Evolutionary conservation across 2,113 vertebrate genomes (phyloP), one percentile per base, ranked within the genome.

Genomic region (Zeus faber): DNA sequence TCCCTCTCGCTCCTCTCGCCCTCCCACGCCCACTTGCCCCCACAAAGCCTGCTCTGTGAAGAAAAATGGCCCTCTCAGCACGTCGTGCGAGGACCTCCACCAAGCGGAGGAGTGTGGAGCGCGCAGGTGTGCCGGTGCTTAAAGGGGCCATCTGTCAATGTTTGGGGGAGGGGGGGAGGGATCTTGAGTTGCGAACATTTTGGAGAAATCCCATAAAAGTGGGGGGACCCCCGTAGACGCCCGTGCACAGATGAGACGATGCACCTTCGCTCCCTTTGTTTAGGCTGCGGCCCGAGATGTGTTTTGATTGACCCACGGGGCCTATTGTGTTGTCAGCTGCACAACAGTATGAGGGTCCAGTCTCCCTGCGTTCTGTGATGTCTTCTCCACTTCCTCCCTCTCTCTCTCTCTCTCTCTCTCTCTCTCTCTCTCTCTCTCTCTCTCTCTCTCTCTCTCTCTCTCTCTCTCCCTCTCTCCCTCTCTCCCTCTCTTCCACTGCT

Each of bases 331-430:
- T 53, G 79, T 49, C 81, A 82, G 84, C 82, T 86, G 82, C 73
- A 64, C 50, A 76, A 81, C 79, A 73, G 67, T 69, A 77, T 80
- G 81, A 76, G 83, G 83, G 81, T 86, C 69, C 48, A 71, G 80
- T 77, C 72, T 75, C 66, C 14, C 27, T 13, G 54, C 41, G 58
- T 67, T 77, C 75, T 82, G 80, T 81, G 49, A 79, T 84, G 83
- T 88, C 85, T 89, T 84, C 72, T 77, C 65, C 25, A 57, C 79
- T 88, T 88, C 85, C 87, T 82, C 68, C 62, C 67, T 70, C 40
- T 50, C 49, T 58, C 61, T 35, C 26, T 46, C 60, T 5, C 2
- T 2, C 11, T 47, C 50, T 11, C 18, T 37, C 33, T 37, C 33
- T 37, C 33, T 37, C 33, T 37, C 33, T 83, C 70, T 62, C 27